Base-by-base conservation (phyloP, 2,797 vertebrate genomes). In the Rhynchonycteris naso region DNA sequence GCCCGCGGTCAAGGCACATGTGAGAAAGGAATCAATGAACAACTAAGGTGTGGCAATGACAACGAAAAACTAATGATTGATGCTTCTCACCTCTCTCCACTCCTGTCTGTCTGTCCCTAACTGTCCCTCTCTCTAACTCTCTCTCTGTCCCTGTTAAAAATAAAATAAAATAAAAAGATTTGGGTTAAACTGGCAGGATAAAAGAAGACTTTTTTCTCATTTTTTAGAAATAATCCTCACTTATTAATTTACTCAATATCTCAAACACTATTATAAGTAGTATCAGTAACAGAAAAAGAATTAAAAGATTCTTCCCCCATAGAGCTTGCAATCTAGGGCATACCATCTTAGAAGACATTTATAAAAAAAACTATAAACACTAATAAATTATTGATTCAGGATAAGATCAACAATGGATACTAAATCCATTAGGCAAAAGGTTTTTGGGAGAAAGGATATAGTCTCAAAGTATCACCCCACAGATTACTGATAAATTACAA, bases 181-280 rank as follows among this genome's bases (percentile, higher is more conserved):
- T 87, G 24, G 11, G 19, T 30, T 81, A 75, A 80, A 52, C 1
- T 74, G 11, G 22, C 22, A 89, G 21, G 38, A 94, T 83, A 69
- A 30, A 76, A 66, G 24, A 68, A 28, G 1, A 28, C 9, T 38
- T 61, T 88, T 71, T 63, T 65, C 58, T 82, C 15, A 59, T 72
- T 89, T 66, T 68, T 47, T 86, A 86, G 69, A 92, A 14, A 83
- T 7, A 71, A 78, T 58, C 30, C 84, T 91, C 26, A 88, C 33
- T 82, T 95, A 85, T 43, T 82, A 95, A 82, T 90, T 75, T 50
- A 80, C 9, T 90, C 16, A 90, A 50, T 74, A 28, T 1, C 61
- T 93, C 59, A 82, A 92, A 90, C 93, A 75, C 59, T 79, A 94
- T 68, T 78, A 78, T 78, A 81, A 35, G 1, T 52, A 90, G 22